Evolutionary conservation across 2,797 vertebrate species (phyloP).

Genomic region (Danio tinwini): DNA sequence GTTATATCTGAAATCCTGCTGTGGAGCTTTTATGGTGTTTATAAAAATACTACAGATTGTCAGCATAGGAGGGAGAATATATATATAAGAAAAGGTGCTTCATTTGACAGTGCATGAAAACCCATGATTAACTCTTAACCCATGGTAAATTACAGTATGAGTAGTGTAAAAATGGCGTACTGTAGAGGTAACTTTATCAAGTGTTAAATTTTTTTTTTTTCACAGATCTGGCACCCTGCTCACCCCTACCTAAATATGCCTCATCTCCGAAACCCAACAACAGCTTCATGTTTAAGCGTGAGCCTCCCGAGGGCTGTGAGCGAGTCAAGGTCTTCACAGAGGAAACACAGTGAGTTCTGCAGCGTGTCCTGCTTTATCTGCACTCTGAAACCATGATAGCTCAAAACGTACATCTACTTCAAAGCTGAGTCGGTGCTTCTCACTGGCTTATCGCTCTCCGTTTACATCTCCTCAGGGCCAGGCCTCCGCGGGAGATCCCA

Average conservation of each 20-base stretch:
- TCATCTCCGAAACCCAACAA: conserved; percentile 91
- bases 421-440: conserved; percentile 32
- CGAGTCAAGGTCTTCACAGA: conserved; percentile 88
- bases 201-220: conserved; percentile 8
- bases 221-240: conserved; percentile 63
- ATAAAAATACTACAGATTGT: too few species aligned
- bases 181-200: too few species aligned
- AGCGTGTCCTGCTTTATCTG: conserved; percentile 31
- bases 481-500: conserved; percentile 84
- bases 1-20: too few species aligned
- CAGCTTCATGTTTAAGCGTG: conserved; percentile 90
- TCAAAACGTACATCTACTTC: conserved; percentile 25
- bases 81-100: too few species aligned
- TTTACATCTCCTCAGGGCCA: conserved; percentile 75
- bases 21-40: too few species aligned
- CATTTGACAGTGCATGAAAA: too few species aligned
- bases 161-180: too few species aligned
- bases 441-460: not conserved
- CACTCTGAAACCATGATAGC: conserved; percentile 34
- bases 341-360: conserved; percentile 84
- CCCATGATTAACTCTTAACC: too few species aligned
- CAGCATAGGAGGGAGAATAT: too few species aligned
- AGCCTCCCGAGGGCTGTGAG: conserved; percentile 90
- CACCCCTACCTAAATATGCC: conserved; percentile 87
- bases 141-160: too few species aligned